A percentile compares a stretch with the other conserved stretches of the same genome.
phyloP scores from a whole-genome alignment of 2,113 vertebrate genomes.

The Pontoporia blainvillei region DNA sequence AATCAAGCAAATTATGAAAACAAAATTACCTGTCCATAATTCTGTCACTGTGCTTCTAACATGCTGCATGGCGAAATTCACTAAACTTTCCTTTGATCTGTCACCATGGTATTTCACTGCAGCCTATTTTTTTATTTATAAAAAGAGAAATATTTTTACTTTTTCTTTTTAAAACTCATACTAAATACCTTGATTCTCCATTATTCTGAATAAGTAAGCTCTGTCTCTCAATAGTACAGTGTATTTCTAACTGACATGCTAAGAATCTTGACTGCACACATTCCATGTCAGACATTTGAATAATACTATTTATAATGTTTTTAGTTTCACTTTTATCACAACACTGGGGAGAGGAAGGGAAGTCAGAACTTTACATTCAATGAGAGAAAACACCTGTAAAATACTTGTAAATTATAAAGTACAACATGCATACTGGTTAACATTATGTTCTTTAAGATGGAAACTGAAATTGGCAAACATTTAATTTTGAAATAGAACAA shows the following conservation, averaged over 20 bases:
- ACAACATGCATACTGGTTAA: neutral
- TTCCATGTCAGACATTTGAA: neutral
- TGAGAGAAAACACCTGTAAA: neutral
- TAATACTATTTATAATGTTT: neutral
- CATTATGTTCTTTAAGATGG: neutral
- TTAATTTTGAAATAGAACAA: constrained; percentile 13
- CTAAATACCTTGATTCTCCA: neutral
- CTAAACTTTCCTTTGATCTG: constrained; percentile 87
- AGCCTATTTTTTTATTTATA: constrained; percentile 79
- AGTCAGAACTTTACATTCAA: neutral
- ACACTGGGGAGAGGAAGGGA: neutral
- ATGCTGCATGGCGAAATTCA: constrained; percentile 92
- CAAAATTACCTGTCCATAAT: constrained; percentile 90
- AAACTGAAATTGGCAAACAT: neutral
- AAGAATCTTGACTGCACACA: neutral
- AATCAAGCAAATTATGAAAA: neutral
- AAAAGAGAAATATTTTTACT: constrained; percentile 40
- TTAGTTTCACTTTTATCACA: neutral
- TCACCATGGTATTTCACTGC: constrained; percentile 93
- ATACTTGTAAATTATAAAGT: neutral
- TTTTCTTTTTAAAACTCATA: neutral
- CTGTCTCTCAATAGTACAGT: neutral
- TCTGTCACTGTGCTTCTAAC: constrained; percentile 90
- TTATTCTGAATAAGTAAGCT: neutral
- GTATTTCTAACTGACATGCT: constrained; percentile 8